Evolutionary conservation across 2,888 invertebrate species (phyloP).

Genomic region (Amphiduros pacificus): DNA sequence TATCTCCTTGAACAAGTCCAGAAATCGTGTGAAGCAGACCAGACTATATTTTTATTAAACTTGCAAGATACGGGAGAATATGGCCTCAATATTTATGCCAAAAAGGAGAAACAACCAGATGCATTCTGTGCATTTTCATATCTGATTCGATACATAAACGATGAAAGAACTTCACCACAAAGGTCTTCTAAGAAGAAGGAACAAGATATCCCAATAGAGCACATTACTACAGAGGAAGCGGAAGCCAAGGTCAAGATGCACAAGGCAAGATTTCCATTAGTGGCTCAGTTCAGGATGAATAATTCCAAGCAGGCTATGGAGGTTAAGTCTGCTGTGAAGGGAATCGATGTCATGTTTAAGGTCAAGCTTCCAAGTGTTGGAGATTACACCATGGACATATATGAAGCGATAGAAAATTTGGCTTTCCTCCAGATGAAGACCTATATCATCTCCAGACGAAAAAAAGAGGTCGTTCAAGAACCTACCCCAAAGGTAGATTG

Average conservation of each 20-base stretch:
- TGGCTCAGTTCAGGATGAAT: conserved; percentile 41
- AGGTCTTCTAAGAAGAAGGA: no score
- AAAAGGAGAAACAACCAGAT: conserved; percentile 36
- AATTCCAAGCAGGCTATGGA: conserved; percentile 43
- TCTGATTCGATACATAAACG: no score
- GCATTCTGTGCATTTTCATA: conserved; percentile 14
- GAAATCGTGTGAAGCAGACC: conserved; percentile 35
- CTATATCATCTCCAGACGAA: conserved; percentile 3
- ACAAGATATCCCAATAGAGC: no score
- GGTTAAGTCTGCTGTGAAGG: conserved; percentile 31
- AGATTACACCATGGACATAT: conserved; percentile 48
- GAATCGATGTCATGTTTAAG: conserved; percentile 37
- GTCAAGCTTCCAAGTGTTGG: conserved; percentile 46
- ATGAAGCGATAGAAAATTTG: conserved; percentile 22
- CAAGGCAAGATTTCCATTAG: neutral
- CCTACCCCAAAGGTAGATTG: no score
- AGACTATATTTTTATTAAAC: conserved; percentile 46
- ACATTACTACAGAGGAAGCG: no score
- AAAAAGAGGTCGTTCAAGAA: no score
- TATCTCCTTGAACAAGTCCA: conserved; percentile 35
- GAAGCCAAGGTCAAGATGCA: conserved; percentile 5
- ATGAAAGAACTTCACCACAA: no score
- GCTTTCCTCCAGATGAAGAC: conserved; percentile 5
- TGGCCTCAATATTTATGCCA: conserved; percentile 50
- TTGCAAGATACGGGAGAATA: conserved; percentile 49